Evolutionary conservation across 2,888 invertebrate genomes (phyloP).

Genomic region (Harmothoe impar): DNA sequence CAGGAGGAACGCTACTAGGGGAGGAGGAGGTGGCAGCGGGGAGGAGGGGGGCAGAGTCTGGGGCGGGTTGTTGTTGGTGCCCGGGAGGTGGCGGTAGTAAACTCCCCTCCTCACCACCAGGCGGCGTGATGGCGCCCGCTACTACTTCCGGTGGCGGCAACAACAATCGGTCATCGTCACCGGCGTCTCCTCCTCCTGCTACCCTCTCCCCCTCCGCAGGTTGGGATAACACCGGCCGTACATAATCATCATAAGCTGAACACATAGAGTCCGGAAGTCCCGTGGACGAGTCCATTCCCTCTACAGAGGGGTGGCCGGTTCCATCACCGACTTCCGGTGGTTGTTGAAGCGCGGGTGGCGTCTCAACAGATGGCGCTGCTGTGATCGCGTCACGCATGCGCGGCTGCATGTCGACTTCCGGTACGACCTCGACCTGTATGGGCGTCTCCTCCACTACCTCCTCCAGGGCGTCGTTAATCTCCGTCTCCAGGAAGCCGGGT

Average conservation of each 20-base stretch:
- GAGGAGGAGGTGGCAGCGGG: neutral
- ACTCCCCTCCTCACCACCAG: neutral
- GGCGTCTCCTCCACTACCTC: conserved; percentile 4
- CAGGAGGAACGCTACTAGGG: too few relatives aligned
- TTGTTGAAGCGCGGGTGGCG: neutral
- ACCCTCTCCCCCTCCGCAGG: neutral
- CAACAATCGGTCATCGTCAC: too few relatives aligned
- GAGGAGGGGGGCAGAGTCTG: neutral
- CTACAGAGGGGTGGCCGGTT: neutral
- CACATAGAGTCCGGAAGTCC: neutral
- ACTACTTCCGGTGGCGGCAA: neutral
- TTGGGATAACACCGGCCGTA: neutral
- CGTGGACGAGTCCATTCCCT: neutral
- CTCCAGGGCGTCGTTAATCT: neutral
- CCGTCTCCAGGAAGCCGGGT: conserved; percentile 40
- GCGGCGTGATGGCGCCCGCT: neutral
- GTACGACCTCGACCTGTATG: conserved; percentile 37
- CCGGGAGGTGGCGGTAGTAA: neutral
- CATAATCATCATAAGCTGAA: conserved; percentile 45
- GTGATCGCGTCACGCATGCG: neutral
- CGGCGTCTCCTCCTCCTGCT: neutral
- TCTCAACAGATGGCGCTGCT: neutral
- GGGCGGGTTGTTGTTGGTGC: neutral
- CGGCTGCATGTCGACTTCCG: conserved; percentile 6
- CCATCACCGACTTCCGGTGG: neutral